Conservation (phyloP, 2,113 vertebrate genomes). For the Enhydra lutris region DNA sequence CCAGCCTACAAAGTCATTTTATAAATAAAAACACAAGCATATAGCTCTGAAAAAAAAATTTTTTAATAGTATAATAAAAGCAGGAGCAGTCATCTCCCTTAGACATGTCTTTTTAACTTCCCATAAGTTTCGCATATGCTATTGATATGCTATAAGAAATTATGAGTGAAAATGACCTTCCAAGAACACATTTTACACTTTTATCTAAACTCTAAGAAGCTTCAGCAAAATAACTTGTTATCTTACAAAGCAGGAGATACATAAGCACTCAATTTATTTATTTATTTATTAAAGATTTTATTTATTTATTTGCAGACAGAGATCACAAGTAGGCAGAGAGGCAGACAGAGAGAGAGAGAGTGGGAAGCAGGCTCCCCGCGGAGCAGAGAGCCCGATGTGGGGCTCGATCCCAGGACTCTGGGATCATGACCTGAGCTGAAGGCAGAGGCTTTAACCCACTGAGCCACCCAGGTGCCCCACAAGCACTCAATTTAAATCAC, state of each 20-base stretch:
- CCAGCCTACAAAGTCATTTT: background rate
- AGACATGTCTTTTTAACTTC: background rate
- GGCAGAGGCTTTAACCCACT: too few species aligned
- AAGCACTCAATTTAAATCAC: background rate
- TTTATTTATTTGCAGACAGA: too few species aligned
- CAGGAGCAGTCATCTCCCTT: background rate
- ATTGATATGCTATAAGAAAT: background rate
- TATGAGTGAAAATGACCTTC: background rate
- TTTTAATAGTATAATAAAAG: background rate
- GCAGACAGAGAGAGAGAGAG: too few species aligned
- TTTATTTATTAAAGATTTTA: too few species aligned
- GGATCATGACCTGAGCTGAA: too few species aligned
- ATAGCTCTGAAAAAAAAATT: background rate
- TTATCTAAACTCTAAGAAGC: background rate
- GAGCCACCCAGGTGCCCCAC: too few species aligned
- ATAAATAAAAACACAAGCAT: background rate
- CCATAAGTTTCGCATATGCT: background rate
- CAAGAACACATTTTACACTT: background rate
- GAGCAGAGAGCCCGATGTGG: too few species aligned
- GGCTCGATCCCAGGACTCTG: too few species aligned
- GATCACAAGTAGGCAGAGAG: too few species aligned
- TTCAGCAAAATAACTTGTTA: background rate
- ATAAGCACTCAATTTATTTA: background rate
- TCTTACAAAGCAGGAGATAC: background rate
- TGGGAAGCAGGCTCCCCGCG: too few species aligned